Evolutionary conservation across 2,797 vertebrate species (phyloP).

Genomic region (Megaceryle alcyon): DNA sequence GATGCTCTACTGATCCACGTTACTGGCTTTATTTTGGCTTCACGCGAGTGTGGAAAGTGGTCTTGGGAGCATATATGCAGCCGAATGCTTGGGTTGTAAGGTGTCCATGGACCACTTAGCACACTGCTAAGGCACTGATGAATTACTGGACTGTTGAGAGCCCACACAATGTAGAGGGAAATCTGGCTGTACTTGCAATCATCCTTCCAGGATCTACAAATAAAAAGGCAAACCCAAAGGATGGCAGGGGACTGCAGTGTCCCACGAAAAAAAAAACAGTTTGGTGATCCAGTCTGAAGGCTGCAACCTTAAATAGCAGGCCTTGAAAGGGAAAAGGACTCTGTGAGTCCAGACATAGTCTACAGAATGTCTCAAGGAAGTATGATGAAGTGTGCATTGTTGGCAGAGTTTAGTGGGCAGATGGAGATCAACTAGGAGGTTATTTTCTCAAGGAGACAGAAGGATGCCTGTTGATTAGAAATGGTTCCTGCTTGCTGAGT

Average conservation of each 20-base stretch:
- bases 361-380: background rate
- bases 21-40: background rate
- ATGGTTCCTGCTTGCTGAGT: background rate
- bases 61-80: background rate
- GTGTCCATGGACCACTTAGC: background rate
- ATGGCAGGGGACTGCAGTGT: background rate
- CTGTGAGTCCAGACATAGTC: background rate
- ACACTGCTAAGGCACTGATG: accelerated
- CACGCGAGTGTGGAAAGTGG: background rate
- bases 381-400: background rate
- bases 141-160: background rate
- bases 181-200: background rate
- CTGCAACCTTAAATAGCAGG: background rate
- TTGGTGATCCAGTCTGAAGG: background rate
- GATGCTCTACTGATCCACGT: background rate
- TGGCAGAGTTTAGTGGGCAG: background rate
- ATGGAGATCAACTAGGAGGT: background rate
- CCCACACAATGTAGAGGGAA: background rate
- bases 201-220: background rate
- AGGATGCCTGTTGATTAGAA: background rate
- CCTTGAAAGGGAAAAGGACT: background rate
- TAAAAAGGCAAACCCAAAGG: background rate
- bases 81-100: background rate
- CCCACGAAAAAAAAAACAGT: background rate
- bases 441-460: background rate